Evolutionary conservation across 1,140 invertebrate genomes (phyloP), one percentile per base, ranked within the genome.

Genomic region (Drosophila miranda): DNA sequence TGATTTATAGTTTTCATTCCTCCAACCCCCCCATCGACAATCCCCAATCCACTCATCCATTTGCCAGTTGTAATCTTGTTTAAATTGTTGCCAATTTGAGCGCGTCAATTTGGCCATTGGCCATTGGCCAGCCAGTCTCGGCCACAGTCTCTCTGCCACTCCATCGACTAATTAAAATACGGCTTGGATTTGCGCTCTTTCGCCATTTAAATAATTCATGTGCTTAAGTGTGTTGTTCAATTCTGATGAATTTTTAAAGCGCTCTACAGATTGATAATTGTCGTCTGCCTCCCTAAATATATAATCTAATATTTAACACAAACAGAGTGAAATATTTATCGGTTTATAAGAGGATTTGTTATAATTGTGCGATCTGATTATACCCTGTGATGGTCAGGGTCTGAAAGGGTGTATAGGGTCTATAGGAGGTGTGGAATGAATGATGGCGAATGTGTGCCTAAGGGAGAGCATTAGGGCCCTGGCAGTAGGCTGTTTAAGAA

Each of bases 41-140:
- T 46, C 23, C 19, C 11, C 42, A 8, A 30, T 30, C 28, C 28
- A 2, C 21, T 19, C 21, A 49, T 16, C 14, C 44, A 6, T 63
- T 19, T 46, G 42, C 28, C 23, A 42, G 19, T 48, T 54, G 64
- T 68, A 68, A 67, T 68, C 64, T 68, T 68, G 68, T 68, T 68
- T 56, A 68, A 68, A 68, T 68, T 49, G 64, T 56, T 68, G 62
- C 62, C 64, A 68, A 68, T 68, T 68, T 68, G 5, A 49, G 34
- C 44, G 34, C 44, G 62, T 68, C 64, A 56, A 68, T 68, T 68
- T 68, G 64, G 64, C 64, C 45, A 43, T 41, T 16, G 63, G 50
- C 63, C 64, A 67, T 41, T 16, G 63, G 50, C 63, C 64, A 67
- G 38, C 13, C 41, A 34, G 26, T 11, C 34, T 5, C 44, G 8